A percentile compares a stretch with the other conserved stretches of the same genome.
Evolutionary conservation across 2,113 vertebrate genomes (phyloP).

Genomic region (Rostratula benghalensis): DNA sequence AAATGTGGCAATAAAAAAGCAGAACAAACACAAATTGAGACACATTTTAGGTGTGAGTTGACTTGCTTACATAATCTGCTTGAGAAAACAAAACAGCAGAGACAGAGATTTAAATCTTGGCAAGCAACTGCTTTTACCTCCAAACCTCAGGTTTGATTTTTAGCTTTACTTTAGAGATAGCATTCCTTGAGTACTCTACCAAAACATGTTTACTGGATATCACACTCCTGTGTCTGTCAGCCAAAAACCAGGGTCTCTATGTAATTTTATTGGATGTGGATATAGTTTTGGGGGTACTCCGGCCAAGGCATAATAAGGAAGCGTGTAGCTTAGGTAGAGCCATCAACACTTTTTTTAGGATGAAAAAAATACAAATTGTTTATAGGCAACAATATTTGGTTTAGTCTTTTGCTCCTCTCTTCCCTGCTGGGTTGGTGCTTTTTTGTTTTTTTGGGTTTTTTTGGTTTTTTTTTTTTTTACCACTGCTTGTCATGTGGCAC

Average conservation of each 20-base stretch:
- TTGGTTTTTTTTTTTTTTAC: neutral
- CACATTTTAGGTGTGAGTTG: conserved; percentile 64
- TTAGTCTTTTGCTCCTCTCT: neutral
- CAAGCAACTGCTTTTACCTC: conserved; percentile 19
- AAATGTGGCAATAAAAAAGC: conserved; percentile 76
- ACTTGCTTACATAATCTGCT: conserved; percentile 68
- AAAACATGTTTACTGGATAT: neutral
- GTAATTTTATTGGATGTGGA: neutral
- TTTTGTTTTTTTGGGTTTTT: too few species aligned
- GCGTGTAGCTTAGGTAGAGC: neutral
- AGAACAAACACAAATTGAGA: conserved; percentile 78
- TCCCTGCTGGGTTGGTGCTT: too few species aligned
- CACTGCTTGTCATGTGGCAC: neutral
- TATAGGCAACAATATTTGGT: neutral
- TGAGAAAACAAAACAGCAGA: conserved; percentile 50
- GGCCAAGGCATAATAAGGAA: neutral
- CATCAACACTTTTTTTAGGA: neutral
- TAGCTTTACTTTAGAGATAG: neutral
- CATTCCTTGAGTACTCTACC: neutral
- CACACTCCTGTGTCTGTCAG: neutral
- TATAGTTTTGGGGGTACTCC: neutral
- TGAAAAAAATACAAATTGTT: neutral
- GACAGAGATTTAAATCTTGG: conserved; percentile 54
- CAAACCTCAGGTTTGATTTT: conserved; percentile 18
- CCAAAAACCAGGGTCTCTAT: neutral